Conservation (phyloP, 2,888 invertebrate genomes). For the Harpalus rubripes region DNA sequence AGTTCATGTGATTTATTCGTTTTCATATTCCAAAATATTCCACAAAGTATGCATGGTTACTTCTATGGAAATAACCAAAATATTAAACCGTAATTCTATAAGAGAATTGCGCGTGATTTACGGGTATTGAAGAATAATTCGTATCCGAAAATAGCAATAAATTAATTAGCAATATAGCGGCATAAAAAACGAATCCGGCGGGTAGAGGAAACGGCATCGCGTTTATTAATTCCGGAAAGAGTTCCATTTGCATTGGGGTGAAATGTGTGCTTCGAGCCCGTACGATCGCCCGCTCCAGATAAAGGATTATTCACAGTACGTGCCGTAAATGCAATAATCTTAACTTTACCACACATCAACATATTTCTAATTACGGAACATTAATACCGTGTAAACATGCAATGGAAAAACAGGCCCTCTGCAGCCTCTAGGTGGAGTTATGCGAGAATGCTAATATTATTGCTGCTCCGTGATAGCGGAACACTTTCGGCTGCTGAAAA, state of each 20-base stretch:
- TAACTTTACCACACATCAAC: constrained; percentile 62
- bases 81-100: neutral
- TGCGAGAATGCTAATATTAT: constrained; percentile 60
- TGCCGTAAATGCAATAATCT: constrained; percentile 64
- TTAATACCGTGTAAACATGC: constrained; percentile 66
- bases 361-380: constrained; percentile 65
- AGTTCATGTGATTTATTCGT: too few relatives aligned
- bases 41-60: too few relatives aligned
- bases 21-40: too few relatives aligned
- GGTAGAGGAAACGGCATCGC: constrained; percentile 29
- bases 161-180: constrained; percentile 40
- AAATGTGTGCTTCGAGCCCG: constrained; percentile 24
- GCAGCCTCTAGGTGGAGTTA: constrained; percentile 8
- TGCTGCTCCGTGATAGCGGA: constrained; percentile 38
- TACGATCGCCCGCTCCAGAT: constrained; percentile 51
- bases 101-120: neutral
- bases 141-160: constrained; percentile 26
- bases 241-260: constrained; percentile 55
- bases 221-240: constrained; percentile 64
- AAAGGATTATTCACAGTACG: constrained; percentile 63
- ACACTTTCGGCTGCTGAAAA: constrained; percentile 61
- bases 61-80: neutral
- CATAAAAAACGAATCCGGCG: constrained; percentile 16
- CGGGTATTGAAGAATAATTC: constrained; percentile 5
- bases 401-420: constrained; percentile 52